Conservation (phyloP, 1,140 invertebrate genomes). For the Rhagoletis zephyria region DNA sequence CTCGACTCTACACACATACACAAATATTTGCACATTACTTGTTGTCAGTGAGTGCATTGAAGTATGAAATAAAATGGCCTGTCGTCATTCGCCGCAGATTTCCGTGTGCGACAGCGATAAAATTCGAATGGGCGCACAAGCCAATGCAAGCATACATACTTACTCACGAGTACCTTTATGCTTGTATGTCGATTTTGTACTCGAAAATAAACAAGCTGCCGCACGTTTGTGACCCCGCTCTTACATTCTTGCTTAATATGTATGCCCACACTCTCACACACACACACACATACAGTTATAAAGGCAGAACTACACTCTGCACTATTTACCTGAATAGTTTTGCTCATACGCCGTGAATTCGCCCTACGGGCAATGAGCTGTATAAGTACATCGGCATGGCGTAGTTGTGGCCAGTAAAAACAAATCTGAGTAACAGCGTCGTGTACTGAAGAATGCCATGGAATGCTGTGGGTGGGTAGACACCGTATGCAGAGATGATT, state of each 20-base stretch:
- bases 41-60: neutral
- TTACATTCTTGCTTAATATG: too few species aligned
- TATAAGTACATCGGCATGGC: neutral
- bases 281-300: too few species aligned
- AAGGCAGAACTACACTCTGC: neutral
- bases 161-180: neutral
- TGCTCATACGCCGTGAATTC: constrained; percentile 6
- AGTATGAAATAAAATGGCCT: constrained; percentile 38
- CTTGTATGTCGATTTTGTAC: too few species aligned
- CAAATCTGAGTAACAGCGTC: neutral
- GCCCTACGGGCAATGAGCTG: too few species aligned
- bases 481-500: neutral
- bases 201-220: too few species aligned
- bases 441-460: neutral
- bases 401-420: neutral
- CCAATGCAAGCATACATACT: neutral
- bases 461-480: neutral
- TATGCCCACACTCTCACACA: too few species aligned
- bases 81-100: constrained; percentile 29
- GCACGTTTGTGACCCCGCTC: too few species aligned
- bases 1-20: neutral
- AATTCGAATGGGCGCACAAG: neutral
- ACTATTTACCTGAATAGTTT: neutral
- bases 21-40: neutral
- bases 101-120: neutral